Evolutionary conservation across 2,888 invertebrate genomes (phyloP).

Genomic region (Cephus rjabovi): DNA sequence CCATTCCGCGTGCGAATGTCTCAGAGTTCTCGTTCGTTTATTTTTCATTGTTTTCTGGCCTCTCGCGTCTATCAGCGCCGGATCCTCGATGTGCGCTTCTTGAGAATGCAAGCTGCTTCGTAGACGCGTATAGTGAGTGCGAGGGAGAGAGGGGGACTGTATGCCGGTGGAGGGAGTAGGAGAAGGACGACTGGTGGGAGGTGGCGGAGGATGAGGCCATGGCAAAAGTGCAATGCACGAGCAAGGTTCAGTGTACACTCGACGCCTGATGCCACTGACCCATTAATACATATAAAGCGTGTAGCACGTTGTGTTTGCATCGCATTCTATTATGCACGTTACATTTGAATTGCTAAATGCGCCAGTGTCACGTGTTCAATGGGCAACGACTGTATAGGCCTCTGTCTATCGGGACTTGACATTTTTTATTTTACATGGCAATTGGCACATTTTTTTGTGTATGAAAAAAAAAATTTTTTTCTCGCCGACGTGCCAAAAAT

Average conservation of each 20-base stretch:
- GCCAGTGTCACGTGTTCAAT: too few relatives aligned
- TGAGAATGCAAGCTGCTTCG: background rate
- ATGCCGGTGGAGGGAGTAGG: background rate
- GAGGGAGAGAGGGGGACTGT: constrained; percentile 19
- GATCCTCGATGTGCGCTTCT: background rate
- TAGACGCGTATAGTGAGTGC: constrained; percentile 23
- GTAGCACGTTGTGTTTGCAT: constrained; percentile 44
- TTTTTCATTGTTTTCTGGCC: too few relatives aligned
- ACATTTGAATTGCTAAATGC: constrained; percentile 47
- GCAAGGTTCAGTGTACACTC: constrained; percentile 48
- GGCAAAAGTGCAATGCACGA: constrained; percentile 58
- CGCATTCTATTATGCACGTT: constrained; percentile 21
- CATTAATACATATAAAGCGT: constrained; percentile 60
- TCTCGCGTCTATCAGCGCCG: too few relatives aligned
- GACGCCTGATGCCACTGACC: constrained; percentile 61
- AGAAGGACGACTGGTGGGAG: background rate
- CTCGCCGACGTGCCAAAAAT: fast-evolving
- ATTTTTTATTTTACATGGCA: too few relatives aligned
- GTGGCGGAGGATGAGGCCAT: constrained; percentile 1
- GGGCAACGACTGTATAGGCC: too few relatives aligned
- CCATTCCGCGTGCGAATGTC: too few relatives aligned
- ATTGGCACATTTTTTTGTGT: too few relatives aligned
- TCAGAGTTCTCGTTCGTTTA: too few relatives aligned
- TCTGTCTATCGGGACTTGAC: fast-evolving
- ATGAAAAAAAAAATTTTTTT: too few relatives aligned